Evolutionary conservation across 1,140 invertebrate species (phyloP).

Genomic region (Drosophila elegans): DNA sequence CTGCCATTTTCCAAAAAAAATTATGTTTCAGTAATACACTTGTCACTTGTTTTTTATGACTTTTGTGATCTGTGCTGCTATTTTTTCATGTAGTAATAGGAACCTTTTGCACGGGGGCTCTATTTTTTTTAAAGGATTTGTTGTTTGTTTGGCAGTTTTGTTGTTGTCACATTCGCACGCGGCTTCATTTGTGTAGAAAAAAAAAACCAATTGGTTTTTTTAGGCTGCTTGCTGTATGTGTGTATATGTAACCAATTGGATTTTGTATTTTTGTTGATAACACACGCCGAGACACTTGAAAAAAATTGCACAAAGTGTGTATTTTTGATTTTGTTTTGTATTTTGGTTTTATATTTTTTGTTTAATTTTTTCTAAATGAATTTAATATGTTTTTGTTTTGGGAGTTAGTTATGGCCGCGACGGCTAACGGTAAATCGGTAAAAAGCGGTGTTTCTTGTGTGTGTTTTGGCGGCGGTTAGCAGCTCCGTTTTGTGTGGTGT

Average conservation of each 20-base stretch:
- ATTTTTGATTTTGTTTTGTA: constrained; percentile 10
- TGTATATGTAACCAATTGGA: constrained; percentile 23
- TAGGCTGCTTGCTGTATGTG: background rate
- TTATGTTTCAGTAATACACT: constrained; percentile 19
- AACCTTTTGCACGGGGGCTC: constrained; percentile 33
- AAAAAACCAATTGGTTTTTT: constrained; percentile 31
- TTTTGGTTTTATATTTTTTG: constrained; percentile 13
- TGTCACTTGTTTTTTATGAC: constrained; percentile 12
- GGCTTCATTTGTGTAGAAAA: constrained; percentile 24
- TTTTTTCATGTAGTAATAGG: constrained; percentile 20
- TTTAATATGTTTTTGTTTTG: constrained; percentile 12
- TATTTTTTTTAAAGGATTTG: constrained; percentile 6
- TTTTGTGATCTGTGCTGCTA: constrained; percentile 10
- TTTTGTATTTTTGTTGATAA: constrained; percentile 21
- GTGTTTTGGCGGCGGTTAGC: constrained; percentile 19
- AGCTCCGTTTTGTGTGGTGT: constrained; percentile 60
- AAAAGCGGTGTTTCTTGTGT: constrained; percentile 9
- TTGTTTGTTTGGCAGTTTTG: constrained; percentile 41
- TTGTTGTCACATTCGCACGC: constrained; percentile 28
- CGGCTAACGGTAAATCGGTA: constrained; percentile 38
- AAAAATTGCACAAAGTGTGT: constrained; percentile 50
- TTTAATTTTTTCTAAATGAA: constrained; percentile 15
- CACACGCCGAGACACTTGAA: constrained; percentile 52
- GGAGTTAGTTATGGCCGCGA: constrained; percentile 44
- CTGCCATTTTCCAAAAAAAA: constrained; percentile 21